Percentiles rank a stretch among this genome's conserved stretches.
phyloP scores from a whole-genome alignment of 2,888 invertebrate species.

The Tipula lateralis region DNA sequence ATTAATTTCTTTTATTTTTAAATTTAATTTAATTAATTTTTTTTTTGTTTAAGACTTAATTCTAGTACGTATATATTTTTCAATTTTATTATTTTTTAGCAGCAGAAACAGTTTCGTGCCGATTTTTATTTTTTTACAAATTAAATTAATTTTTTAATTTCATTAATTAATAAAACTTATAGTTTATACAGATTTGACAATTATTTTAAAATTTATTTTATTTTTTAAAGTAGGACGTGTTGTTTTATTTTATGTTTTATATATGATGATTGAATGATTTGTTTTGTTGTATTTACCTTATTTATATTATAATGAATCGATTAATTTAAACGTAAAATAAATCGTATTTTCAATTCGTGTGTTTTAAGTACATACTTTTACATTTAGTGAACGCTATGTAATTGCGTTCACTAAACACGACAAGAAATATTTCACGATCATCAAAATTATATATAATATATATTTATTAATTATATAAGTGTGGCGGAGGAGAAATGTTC shows the following conservation, averaged over 20 bases:
- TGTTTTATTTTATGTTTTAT: constrained; percentile 2
- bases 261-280: constrained; percentile 3
- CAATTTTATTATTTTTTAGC: constrained; percentile 25
- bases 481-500: not conserved
- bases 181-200: constrained; percentile 24
- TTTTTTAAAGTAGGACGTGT: constrained; percentile 3
- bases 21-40: constrained; percentile 32
- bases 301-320: no score
- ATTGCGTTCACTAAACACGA: not conserved
- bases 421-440: not conserved
- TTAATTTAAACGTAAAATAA: not conserved
- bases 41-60: constrained; percentile 42
- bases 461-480: not conserved
- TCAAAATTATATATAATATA: not conserved
- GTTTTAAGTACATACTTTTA: not conserved
- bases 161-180: constrained; percentile 7
- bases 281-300: not conserved
- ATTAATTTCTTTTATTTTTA: constrained; percentile 31
- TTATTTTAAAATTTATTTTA: not conserved
- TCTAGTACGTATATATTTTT: constrained; percentile 47
- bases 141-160: constrained; percentile 19
- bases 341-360: not conserved
- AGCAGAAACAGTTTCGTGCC: not conserved
- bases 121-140: not conserved
- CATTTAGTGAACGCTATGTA: not conserved